Conservation (phyloP, 2,888 invertebrate genomes). For the Diarsia brunnea region DNA sequence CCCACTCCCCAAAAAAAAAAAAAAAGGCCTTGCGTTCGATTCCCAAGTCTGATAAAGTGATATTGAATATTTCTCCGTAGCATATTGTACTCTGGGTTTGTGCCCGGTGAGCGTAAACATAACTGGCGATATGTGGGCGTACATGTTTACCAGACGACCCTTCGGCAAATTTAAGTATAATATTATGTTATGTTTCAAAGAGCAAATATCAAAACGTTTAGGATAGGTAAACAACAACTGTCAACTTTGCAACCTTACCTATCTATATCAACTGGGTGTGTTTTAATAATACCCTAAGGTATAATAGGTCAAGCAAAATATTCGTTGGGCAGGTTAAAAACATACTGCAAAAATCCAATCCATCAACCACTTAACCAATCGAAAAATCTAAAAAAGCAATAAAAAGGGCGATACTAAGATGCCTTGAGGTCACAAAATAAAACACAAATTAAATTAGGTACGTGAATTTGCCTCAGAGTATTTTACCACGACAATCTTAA, state of each 20-base stretch:
- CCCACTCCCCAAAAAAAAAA: too few species aligned
- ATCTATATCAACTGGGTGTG: not conserved
- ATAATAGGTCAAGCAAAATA: not conserved
- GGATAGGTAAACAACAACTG: not conserved
- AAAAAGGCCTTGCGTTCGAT: too few species aligned
- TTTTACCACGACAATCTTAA: not conserved
- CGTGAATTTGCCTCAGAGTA: not conserved
- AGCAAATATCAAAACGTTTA: not conserved
- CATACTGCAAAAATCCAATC: not conserved
- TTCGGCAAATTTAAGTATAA: not conserved
- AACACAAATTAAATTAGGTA: not conserved
- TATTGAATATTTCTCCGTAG: too few species aligned
- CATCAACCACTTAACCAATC: not conserved
- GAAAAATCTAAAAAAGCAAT: constrained; percentile 1
- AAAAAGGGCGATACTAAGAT: not conserved
- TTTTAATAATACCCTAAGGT: not conserved
- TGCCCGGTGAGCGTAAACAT: too few species aligned
- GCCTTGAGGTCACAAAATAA: not conserved
- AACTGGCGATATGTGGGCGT: too few species aligned
- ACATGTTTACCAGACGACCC: too few species aligned
- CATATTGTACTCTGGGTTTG: too few species aligned
- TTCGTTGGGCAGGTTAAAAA: not conserved
- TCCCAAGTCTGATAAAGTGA: too few species aligned
- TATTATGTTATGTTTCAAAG: not conserved
- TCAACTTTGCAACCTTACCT: not conserved